Conservation (phyloP, 1,140 invertebrate species). For the Latrodectus geometricus region DNA sequence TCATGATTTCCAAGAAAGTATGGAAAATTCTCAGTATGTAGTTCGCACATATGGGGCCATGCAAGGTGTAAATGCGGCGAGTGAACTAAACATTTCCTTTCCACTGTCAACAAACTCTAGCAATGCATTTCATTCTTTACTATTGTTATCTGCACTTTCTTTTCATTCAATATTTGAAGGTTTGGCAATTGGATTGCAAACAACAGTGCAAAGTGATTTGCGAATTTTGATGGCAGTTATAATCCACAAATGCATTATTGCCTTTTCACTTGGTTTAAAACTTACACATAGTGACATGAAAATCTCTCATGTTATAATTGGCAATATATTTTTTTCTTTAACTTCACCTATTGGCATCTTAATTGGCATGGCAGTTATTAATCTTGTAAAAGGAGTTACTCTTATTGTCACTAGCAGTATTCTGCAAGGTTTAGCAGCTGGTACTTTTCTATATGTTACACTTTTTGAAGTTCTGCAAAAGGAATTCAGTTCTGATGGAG, state of each 20-base stretch:
- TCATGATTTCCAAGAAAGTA: not conserved
- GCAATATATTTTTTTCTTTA: conserved; percentile 61
- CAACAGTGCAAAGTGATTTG: conserved; percentile 78
- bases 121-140: conserved; percentile 76
- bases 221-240: conserved; percentile 84
- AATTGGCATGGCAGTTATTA: conserved; percentile 43
- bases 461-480: conserved; percentile 89
- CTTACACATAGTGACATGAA: conserved; percentile 62
- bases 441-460: conserved; percentile 91
- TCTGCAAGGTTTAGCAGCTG: conserved; percentile 81
- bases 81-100: not conserved
- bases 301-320: conserved; percentile 3
- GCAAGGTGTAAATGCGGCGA: not conserved
- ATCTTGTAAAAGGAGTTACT: conserved; percentile 63
- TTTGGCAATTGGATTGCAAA: conserved; percentile 82
- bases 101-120: not conserved
- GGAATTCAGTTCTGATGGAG: conserved; percentile 72
- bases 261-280: conserved; percentile 72
- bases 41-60: not conserved
- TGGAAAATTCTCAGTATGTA: not conserved
- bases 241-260: conserved; percentile 90
- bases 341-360: conserved; percentile 64
- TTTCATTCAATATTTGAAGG: conserved; percentile 94
- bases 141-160: conserved; percentile 87
- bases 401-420: conserved; percentile 71